Percentiles rank a stretch among this genome's conserved stretches.
Evolutionary conservation across 2,797 vertebrate genomes (phyloP).

Genomic region (Sciurus vulgaris): DNA sequence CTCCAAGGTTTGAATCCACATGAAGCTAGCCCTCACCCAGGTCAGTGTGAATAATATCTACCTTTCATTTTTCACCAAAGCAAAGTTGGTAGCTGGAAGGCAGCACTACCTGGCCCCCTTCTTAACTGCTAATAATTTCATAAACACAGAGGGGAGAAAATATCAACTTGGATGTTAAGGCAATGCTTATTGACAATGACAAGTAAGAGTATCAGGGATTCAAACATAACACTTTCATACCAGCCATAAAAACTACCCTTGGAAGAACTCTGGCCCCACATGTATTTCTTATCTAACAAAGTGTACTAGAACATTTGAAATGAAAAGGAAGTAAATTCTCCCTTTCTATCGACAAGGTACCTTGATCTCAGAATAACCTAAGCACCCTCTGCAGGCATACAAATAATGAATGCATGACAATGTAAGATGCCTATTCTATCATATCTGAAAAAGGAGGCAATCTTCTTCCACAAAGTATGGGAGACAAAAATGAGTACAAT

Average conservation of each 20-base stretch:
- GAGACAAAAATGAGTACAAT: not conserved
- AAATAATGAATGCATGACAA: not conserved
- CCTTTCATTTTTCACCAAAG: not conserved
- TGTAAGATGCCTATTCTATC: not conserved
- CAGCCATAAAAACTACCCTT: not conserved
- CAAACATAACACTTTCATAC: not conserved
- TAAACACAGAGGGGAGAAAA: not conserved
- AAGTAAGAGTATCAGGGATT: not conserved
- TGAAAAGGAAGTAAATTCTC: not conserved
- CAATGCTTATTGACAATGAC: not conserved
- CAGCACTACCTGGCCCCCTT: not conserved
- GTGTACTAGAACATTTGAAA: not conserved
- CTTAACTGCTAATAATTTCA: not conserved
- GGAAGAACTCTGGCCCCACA: not conserved
- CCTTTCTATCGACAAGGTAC: constrained; percentile 1
- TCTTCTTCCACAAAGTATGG: constrained; percentile 21
- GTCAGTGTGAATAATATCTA: not conserved
- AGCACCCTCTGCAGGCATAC: not conserved
- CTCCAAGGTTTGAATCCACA: not conserved
- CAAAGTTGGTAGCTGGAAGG: not conserved
- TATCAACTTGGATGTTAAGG: not conserved
- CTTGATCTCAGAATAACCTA: constrained; percentile 13
- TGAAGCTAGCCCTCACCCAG: not conserved
- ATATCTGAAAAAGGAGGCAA: not conserved
- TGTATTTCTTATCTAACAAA: constrained; percentile 24